Base-by-base conservation (phyloP, 2,113 vertebrate species). In the Boulengeromyrus knoepffleri region DNA sequence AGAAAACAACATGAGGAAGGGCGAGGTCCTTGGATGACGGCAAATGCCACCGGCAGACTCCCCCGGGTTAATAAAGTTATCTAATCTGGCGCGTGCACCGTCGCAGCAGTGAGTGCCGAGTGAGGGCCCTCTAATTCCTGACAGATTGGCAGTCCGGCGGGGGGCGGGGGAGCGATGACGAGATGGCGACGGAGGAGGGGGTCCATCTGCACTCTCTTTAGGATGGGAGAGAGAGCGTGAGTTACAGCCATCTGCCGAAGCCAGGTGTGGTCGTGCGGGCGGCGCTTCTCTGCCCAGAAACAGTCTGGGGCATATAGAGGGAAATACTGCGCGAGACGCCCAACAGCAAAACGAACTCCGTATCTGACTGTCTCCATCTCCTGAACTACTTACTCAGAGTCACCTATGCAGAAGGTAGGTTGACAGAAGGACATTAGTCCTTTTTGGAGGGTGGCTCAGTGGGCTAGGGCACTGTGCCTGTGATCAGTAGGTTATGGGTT, bases 1-100 rank as follows among this genome's bases (percentile, higher is more conserved):
- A 42, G 74, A 80, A 42, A 80, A 80, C 74, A 80, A 80, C 74
- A 42, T 19, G 36, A 7, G 36, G 74, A 39, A 39, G 74, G 74
- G 74, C 17, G 74, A 42, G 74, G 74, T 80, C 74, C 31, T 80
- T 80, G 74, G 74, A 80, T 42, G 36, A 19, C 15, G 36, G 74
- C 31, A 80, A 80, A 80, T 85, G 45, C 39, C 45, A 85, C 83
- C 45, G 21, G 83, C 39, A 47, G 83, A 85, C 42, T 80, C 74
- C 74, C 49, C 50, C 74, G 47, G 47, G 86, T 89, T 85, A 87
- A 91, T 87, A 56, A 87, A 74, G 84, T 77, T 89, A 74, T 58
- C n/a, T 24, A n/a, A 31, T 45, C 74, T 24, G 83, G 31, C 19
- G 12, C 85, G 39, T 13, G 46, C 36, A 39, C 47, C 90, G 47